Base-by-base conservation (phyloP, 2,888 invertebrate species). In the Tinea semifulvella region DNA sequence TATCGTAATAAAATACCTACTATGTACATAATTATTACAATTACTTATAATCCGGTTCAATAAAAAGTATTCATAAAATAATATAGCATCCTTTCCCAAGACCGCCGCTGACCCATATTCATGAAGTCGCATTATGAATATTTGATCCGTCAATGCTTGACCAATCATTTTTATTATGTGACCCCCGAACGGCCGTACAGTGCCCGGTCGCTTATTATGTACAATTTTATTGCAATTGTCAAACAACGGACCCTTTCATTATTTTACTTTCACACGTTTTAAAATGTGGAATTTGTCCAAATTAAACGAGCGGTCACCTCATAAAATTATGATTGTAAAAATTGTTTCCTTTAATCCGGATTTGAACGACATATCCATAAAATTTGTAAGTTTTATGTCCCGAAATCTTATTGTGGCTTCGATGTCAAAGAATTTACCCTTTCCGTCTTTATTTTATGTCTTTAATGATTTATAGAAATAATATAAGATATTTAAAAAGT, bases 191-290 rank as follows among this genome's bases (percentile, higher is more conserved):
- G 59, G 54, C 60, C 60, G 64, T 65, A 59, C 65, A 59, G 45
- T 22, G 19, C 11, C 50, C 16, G 42, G 10, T 2, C 4, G 13
- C 14, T 61, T 61, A 63, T 64, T 60, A 60, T 59, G 49, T 52
- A 57, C 57, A 40, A 22, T 63, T 69, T 70, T 67, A 67, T 64
- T 55, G 54, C 56, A 43, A 43, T 44, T 43, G 63, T 63, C 62
- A 58, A 53, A 52, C 49, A 19, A 38, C 16, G 22, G 51, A 64
- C 64, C 68, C 70, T 64, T 63, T 62, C 65, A 67, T 62, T 69
- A 58, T 66, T 72, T 63, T 64, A 68, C 71, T 74, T 75, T 79
- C 76, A 75, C 75, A 79, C 76, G 74, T 76, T 74, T 65, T 68
- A 64, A 73, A 69, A 71, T 55, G 52, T 61, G 58, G 65, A 64